Base-by-base conservation (phyloP, 2,113 vertebrate genomes). In the Nymphicus hollandicus region DNA sequence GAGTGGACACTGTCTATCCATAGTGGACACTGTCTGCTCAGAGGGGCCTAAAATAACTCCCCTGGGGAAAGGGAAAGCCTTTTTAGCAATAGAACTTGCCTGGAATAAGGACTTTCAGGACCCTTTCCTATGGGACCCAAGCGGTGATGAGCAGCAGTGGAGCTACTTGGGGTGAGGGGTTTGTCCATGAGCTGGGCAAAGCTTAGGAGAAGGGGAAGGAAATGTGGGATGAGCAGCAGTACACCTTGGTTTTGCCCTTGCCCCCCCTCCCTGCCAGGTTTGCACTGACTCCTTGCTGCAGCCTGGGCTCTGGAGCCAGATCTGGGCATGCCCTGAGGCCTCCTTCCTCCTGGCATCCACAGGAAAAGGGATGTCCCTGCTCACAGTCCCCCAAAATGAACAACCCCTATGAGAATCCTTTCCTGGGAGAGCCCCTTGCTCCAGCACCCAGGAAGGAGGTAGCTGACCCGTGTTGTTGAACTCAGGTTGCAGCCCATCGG, bases 401-500 rank as follows among this genome's bases (percentile, higher is more conserved):
- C 19, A 27, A 2, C 5, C 11, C 52, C 14, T 15, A 0, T 14
- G 9, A 53, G 37, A 37, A 4, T 4, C 13, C 73, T 17, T 15
- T 29, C 5, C 4, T 41, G 61, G 64, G 37, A 55, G n/a, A 27
- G 10, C 13, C 44, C 49, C 18, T 35, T 31, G 60, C 49, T 69
- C 18, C 5, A 6, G 71, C 29, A 9, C 1, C 3, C 1, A 2
- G 86, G 29, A 39, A 27, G 33, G 53, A 27, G 19, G 18, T 53
- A 46, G 7, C 81, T 97, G 93, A 96, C 7, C 60, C 18, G 1
- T 10, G 27, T 53, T 39, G 9, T 58, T 25, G 50, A 6, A 47
- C 19, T 0, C 87, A 99, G 99, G 97, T 98, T 99, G 97, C 99
- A 99, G 96, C 98, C 98, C 2, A 94, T 98, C 4, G 99, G 99